These are phyloP conservation scores for Xyrauchen texanus DNA, from an alignment of 2,113 vertebrate species.

Conservation along the genomic window DNA sequence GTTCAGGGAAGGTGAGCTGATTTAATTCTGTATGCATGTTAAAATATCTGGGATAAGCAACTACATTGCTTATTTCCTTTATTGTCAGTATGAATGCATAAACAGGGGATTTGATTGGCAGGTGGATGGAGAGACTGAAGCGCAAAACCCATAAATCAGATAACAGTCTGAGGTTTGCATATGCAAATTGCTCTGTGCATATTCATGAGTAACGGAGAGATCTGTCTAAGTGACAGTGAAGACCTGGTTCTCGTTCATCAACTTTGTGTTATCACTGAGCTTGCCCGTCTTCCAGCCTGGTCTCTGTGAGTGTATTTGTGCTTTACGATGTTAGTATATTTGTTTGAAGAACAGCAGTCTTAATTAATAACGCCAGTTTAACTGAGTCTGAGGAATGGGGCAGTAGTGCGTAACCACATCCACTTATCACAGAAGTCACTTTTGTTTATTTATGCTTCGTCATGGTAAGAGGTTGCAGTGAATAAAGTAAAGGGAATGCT, in stretches of 20 bases:
- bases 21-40: background rate
- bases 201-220: conserved; percentile 55
- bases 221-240: conserved; percentile 54
- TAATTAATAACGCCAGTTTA: conserved; percentile 53
- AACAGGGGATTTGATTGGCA: conserved; percentile 18
- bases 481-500: background rate
- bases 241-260: conserved; percentile 55
- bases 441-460: conserved; percentile 35
- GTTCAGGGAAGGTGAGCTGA: background rate
- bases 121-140: conserved; percentile 33
- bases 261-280: conserved; percentile 44
- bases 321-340: conserved; percentile 32
- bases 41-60: conserved; percentile 4
- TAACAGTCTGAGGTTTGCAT: conserved; percentile 38
- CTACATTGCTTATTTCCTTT: background rate
- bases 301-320: background rate
- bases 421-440: conserved; percentile 49
- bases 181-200: conserved; percentile 50
- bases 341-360: conserved; percentile 29
- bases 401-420: conserved; percentile 26
- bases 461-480: background rate
- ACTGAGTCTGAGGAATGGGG: conserved; percentile 23
- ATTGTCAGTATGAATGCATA: background rate
- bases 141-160: conserved; percentile 43
- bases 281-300: conserved; percentile 17